These are phyloP conservation scores for Panagrolaimus sp. DNA, from an alignment of 1,140 invertebrate genomes.

Conservation along the genomic window DNA sequence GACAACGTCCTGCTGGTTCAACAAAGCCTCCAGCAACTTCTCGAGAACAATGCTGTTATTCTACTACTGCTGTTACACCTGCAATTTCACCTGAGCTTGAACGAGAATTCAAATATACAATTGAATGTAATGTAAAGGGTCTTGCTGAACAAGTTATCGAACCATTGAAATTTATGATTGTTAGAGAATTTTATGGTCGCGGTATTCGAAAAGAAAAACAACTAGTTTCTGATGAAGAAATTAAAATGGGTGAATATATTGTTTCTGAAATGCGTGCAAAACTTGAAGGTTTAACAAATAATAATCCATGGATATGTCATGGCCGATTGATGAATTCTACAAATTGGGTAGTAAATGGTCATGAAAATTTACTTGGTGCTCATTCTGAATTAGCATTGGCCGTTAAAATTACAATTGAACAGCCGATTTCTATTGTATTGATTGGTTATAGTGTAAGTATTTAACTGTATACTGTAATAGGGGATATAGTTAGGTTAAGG, in stretches of 20 bases:
- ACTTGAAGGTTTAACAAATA: background rate
- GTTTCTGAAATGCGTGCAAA: background rate
- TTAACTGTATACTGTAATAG: background rate
- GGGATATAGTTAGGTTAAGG: no score
- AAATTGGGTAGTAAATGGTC: slow-evolving; percentile 6
- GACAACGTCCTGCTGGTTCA: background rate
- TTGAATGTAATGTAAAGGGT: background rate
- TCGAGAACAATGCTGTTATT: background rate
- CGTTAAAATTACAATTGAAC: background rate
- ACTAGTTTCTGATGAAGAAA: background rate
- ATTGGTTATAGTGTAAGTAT: background rate
- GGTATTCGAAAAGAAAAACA: background rate
- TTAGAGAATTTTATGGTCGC: background rate
- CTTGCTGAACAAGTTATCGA: background rate
- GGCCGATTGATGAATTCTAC: background rate
- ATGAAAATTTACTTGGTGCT: slow-evolving; percentile 5
- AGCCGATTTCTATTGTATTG: background rate
- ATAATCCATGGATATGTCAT: slow-evolving; percentile 10
- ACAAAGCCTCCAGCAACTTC: background rate
- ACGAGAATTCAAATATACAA: background rate
- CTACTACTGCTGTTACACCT: no score
- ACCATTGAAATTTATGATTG: background rate
- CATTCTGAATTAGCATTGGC: background rate
- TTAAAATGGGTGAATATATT: background rate
- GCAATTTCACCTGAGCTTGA: background rate